phyloP scores from a whole-genome alignment of 2,113 vertebrate species.

The Dasyprocta punctata region DNA sequence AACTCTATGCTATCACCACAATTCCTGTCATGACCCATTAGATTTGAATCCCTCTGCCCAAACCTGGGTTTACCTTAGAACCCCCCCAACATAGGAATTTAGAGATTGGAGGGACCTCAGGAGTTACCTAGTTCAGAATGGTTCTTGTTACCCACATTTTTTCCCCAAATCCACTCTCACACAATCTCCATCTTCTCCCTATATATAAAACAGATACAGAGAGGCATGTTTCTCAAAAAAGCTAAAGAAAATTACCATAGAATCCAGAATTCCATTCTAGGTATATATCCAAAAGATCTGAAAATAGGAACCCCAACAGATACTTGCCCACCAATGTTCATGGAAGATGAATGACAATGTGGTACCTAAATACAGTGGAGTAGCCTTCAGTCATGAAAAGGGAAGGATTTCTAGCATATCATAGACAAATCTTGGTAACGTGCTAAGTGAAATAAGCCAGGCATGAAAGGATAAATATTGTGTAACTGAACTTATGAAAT shows the following conservation, averaged over 20 bases:
- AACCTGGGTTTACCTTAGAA: not conserved
- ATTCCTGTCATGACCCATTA: not conserved
- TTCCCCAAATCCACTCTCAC: not conserved
- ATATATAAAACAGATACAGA: not conserved
- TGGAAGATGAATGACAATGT: not conserved
- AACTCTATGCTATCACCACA: too few species aligned
- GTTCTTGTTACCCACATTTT: not conserved
- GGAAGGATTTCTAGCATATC: not conserved
- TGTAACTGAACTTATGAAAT: not conserved
- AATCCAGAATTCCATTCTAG: not conserved
- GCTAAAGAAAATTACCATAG: not conserved
- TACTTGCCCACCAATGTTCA: not conserved
- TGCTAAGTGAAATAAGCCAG: not conserved
- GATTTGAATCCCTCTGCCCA: not conserved
- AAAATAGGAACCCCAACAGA: not conserved
- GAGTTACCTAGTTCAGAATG: not conserved
- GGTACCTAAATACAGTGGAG: too few species aligned
- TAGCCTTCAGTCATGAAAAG: not conserved
- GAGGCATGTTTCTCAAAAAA: not conserved
- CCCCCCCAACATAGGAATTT: not conserved
- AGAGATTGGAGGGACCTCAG: not conserved
- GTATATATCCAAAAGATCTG: not conserved
- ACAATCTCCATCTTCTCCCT: not conserved
- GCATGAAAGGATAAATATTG: not conserved
- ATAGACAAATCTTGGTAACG: not conserved